Conservation (phyloP, 1,140 invertebrate genomes). For the Lepidostoma basale region DNA sequence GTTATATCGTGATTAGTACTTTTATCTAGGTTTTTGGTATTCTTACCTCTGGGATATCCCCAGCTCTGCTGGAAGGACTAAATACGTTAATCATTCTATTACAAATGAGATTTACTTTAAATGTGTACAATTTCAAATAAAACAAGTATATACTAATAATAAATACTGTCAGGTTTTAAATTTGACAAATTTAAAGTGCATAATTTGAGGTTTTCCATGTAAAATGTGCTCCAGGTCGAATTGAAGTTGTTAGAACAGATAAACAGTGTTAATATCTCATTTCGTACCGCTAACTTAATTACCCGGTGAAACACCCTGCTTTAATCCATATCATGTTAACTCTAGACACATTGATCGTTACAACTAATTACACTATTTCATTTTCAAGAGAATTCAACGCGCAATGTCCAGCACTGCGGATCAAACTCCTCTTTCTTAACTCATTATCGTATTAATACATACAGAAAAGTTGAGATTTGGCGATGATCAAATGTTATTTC, state of each 20-base stretch:
- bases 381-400: conserved; percentile 43
- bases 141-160: conserved; percentile 7
- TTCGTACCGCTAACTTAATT: conserved; percentile 40
- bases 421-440: conserved; percentile 41
- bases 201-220: conserved; percentile 2
- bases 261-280: conserved; percentile 44
- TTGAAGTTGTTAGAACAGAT: conserved; percentile 37
- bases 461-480: conserved; percentile 46
- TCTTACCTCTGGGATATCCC: conserved; percentile 17
- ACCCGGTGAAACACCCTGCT: conserved; percentile 46
- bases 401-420: conserved; percentile 45
- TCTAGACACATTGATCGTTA: conserved; percentile 46
- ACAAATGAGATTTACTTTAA: conserved; percentile 32
- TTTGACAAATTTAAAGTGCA: conserved; percentile 10
- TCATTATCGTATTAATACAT: conserved; percentile 45
- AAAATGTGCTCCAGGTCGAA: conserved; percentile 35
- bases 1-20: conserved; percentile 47
- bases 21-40: conserved; percentile 47
- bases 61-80: conserved; percentile 34
- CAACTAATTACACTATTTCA: conserved; percentile 45
- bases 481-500: conserved; percentile 47
- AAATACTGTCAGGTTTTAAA: background rate
- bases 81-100: conserved; percentile 39
- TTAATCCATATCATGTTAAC: conserved; percentile 47
- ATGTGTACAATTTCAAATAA: conserved; percentile 24